Evolutionary conservation across 2,113 vertebrate genomes (phyloP).

Genomic region (Hippoglossus stenolepis): DNA sequence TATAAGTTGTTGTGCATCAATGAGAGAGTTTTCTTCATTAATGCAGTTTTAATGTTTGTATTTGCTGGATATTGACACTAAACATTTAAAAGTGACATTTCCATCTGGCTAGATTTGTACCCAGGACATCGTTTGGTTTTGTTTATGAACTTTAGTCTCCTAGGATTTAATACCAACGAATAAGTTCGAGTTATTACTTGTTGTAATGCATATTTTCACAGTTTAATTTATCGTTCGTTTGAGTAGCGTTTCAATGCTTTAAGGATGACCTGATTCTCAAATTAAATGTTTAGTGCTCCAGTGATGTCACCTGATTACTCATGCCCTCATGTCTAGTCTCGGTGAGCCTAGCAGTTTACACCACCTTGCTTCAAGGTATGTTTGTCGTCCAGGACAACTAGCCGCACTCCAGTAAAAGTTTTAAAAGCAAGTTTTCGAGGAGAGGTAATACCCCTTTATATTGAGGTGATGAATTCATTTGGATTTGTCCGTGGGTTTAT

Average conservation of each 20-base stretch:
- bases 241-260: slow-evolving; percentile 7
- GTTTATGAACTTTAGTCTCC: too few relatives aligned
- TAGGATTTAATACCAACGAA: too few relatives aligned
- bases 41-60: too few relatives aligned
- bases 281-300: slow-evolving; percentile 36
- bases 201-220: not conserved
- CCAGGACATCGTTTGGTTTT: too few relatives aligned
- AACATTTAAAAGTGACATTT: not conserved
- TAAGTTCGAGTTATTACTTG: not conserved
- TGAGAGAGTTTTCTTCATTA: too few relatives aligned
- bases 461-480: not conserved
- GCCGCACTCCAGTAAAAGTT: slow-evolving; percentile 20
- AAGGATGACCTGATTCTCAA: slow-evolving; percentile 14
- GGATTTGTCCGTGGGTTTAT: not conserved
- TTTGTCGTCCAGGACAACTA: slow-evolving; percentile 22
- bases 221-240: not conserved
- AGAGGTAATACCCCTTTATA: slow-evolving; percentile 6
- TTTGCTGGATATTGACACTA: not conserved
- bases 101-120: not conserved
- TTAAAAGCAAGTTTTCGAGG: slow-evolving; percentile 35
- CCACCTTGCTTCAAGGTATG: slow-evolving; percentile 17
- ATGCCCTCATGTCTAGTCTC: slow-evolving; percentile 53
- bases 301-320: slow-evolving; percentile 71
- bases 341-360: slow-evolving; percentile 21
- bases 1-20: too few relatives aligned